These are phyloP conservation scores for Epinotia ramella DNA, from an alignment of 2,888 invertebrate genomes.

Conservation along the genomic window DNA sequence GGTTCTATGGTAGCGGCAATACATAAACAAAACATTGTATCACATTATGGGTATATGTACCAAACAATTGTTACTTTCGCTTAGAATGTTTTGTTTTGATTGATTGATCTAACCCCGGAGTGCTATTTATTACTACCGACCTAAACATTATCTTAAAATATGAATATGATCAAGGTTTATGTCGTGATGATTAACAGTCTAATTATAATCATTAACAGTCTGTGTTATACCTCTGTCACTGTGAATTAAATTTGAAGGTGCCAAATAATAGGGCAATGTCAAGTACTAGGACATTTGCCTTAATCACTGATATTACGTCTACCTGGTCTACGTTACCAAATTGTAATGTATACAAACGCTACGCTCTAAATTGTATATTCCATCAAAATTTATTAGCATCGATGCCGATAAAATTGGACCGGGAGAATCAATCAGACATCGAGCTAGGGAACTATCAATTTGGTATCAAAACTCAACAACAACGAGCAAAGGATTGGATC, in stretches of 20 bases:
- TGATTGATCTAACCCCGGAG: no score
- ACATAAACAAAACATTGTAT: no score
- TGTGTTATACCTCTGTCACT: no score
- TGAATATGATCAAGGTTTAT: no score
- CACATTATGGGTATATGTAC: no score
- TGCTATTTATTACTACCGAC: no score
- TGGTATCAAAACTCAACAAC: slow-evolving; percentile 4
- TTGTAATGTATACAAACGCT: not conserved
- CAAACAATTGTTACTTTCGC: no score
- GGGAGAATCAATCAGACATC: not conserved
- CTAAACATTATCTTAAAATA: no score
- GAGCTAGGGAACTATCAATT: not conserved
- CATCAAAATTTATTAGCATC: not conserved
- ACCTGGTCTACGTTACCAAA: not conserved
- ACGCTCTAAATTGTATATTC: not conserved
- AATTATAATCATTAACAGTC: no score
- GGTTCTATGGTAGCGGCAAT: no score
- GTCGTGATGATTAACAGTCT: no score
- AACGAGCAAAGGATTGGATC: slow-evolving; percentile 10
- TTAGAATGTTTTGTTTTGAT: no score
- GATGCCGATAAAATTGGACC: not conserved
- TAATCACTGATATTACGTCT: not conserved
- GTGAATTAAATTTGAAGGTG: not conserved
- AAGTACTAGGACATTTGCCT: not conserved
- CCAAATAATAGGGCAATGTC: not conserved